Conservation (phyloP, 2,797 vertebrate genomes). For the Danio aesculapii region DNA sequence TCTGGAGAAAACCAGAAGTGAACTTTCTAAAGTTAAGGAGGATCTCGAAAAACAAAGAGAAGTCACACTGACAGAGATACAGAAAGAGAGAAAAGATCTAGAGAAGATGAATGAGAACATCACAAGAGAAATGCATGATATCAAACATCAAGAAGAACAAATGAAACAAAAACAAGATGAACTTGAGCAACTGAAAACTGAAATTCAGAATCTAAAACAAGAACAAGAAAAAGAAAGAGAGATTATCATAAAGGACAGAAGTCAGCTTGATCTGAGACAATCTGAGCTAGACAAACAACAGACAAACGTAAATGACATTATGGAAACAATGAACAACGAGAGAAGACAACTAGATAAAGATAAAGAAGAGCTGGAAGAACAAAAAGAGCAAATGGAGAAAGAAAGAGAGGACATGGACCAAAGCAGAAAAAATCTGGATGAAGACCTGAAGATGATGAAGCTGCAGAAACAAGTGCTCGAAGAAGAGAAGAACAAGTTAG, state of each 20-base stretch:
- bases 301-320: not conserved
- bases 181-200: not conserved
- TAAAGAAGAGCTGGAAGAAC: not conserved
- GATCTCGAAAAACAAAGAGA: conserved; percentile 13
- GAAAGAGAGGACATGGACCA: not conserved
- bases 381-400: not conserved
- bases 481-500: not conserved
- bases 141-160: conserved; percentile 12
- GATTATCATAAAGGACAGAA: not conserved
- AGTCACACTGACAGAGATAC: not conserved
- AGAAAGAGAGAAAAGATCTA: conserved; percentile 15
- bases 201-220: not conserved
- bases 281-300: conserved; percentile 15
- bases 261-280: conserved; percentile 3
- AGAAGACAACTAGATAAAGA: not conserved
- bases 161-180: conserved; percentile 4
- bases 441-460: not conserved
- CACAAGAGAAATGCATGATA: not conserved
- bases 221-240: not conserved
- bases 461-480: not conserved
- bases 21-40: not conserved
- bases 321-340: not conserved
- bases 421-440: not conserved
- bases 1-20: not conserved
- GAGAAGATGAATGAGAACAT: not conserved